phyloP scores from a whole-genome alignment of 2,888 invertebrate genomes.

The Drosophila emarginata region DNA sequence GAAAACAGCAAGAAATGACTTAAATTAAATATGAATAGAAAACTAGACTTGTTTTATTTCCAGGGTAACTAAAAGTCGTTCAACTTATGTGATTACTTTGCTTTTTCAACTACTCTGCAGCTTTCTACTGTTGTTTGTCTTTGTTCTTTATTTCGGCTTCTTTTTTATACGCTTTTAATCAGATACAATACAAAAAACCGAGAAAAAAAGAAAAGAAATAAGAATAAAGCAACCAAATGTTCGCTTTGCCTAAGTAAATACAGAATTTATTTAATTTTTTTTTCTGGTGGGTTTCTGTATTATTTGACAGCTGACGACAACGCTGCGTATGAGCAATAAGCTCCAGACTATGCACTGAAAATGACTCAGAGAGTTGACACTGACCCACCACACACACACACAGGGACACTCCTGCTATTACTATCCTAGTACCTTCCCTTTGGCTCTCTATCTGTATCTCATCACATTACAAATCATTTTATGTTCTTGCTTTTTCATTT shows the following conservation, averaged over 20 bases:
- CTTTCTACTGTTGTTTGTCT: conserved; percentile 5
- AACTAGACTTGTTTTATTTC: neutral
- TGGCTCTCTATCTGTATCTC: neutral
- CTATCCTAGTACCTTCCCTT: neutral
- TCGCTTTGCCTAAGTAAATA: conserved; percentile 18
- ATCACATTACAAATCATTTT: conserved; percentile 58
- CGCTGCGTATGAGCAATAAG: conserved; percentile 61
- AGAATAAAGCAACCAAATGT: neutral
- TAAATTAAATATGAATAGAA: too few relatives aligned
- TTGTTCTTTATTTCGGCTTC: conserved; percentile 7
- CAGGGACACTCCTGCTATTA: neutral
- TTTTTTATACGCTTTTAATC: conserved; percentile 25
- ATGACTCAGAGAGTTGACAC: neutral
- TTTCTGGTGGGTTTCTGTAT: neutral
- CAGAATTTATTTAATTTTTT: neutral
- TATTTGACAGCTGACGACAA: conserved; percentile 40
- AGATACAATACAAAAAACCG: conserved; percentile 9
- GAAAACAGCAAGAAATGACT: too few relatives aligned
- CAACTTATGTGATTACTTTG: neutral
- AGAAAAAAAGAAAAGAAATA: neutral
- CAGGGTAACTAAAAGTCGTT: neutral
- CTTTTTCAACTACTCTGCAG: neutral
- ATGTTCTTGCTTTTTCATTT: conserved; percentile 53
- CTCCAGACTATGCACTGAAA: conserved; percentile 23
- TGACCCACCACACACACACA: conserved; percentile 17